Evolutionary conservation across 1,140 invertebrate species (phyloP), one percentile per base, ranked within the genome.

Genomic region (Drosophila mauritiana): DNA sequence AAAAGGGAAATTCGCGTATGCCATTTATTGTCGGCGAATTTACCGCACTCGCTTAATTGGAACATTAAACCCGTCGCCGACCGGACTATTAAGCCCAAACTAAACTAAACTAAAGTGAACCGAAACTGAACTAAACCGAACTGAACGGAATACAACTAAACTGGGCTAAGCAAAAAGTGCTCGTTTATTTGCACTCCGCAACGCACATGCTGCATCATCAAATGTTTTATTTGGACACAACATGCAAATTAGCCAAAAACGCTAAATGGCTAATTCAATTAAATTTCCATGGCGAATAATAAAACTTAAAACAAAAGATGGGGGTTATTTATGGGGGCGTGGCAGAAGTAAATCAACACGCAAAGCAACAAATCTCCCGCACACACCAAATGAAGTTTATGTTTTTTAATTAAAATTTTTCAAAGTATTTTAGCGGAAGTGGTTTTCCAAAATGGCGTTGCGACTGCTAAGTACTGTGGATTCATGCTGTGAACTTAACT

Each of bases 381-480:
- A 68, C 20, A 36, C 62, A 43, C 40, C 75, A 64, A 78, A 67
- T 69, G 52, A 79, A 86, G 83, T 86, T 86, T 83, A 88, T 88
- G 83, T 76, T 86, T 86, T 86, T 86, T 86, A 86, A 86, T 86
- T 86, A 88, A 88, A 83, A 79, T 73, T 83, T 69, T 76, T 42
- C n/a, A 42, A 17, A 56, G 64, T 42, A 15, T 15, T 36, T 17
- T n/a, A 22, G 7, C 3, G 7, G 8, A 25, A 22, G 5, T n/a
- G 3, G 45, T 25, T 20, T 15, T 15, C 3, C 4, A 7, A 1
- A 11, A 8, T 8, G 12, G 7, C 7, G 45, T 22, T 6, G 31
- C 12, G 62, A 37, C 31, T 3, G 8, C 1, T 1, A 8, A n/a
- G 20, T 36, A 36, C 56, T 4, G 8, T 49, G 22, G 7, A 3